These are phyloP conservation scores for Epinephelus awoara DNA, from an alignment of 2,797 vertebrate species.

Conservation along the genomic window DNA sequence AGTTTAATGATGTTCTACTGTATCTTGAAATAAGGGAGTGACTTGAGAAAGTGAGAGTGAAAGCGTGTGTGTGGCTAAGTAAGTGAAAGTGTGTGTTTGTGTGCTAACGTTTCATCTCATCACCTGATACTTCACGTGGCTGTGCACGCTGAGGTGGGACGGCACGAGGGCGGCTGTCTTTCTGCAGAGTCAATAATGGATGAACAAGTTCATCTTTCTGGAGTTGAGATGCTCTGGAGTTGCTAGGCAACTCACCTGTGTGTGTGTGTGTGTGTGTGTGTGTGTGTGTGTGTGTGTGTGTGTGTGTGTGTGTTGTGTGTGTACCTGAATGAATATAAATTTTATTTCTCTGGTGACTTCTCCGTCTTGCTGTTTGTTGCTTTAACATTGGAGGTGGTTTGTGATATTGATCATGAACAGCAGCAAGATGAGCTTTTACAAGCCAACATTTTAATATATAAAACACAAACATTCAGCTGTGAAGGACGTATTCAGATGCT, in stretches of 20 bases:
- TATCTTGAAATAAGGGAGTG: neutral
- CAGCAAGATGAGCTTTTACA: neutral
- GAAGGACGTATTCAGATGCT: neutral
- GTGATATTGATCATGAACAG: neutral
- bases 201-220: slow-evolving; percentile 46
- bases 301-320: slow-evolving; percentile 7
- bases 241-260: slow-evolving; percentile 61
- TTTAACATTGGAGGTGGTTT: neutral
- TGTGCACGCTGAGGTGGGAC: slow-evolving; percentile 29
- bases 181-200: slow-evolving; percentile 75
- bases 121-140: slow-evolving; percentile 53
- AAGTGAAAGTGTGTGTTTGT: slow-evolving; percentile 48
- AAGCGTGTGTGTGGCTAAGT: slow-evolving; percentile 34
- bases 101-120: slow-evolving; percentile 47
- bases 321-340: slow-evolving; percentile 6
- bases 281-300: neutral
- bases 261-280: slow-evolving; percentile 5
- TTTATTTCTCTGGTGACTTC: slow-evolving; percentile 19
- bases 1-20: neutral
- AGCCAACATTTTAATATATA: neutral
- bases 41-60: neutral
- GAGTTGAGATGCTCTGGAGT: slow-evolving; percentile 54
- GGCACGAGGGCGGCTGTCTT: slow-evolving; percentile 32
- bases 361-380: neutral
- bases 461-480: neutral